These are phyloP conservation scores for Tenthredo mesomela DNA, from an alignment of 2,888 invertebrate species.

Conservation along the genomic window DNA sequence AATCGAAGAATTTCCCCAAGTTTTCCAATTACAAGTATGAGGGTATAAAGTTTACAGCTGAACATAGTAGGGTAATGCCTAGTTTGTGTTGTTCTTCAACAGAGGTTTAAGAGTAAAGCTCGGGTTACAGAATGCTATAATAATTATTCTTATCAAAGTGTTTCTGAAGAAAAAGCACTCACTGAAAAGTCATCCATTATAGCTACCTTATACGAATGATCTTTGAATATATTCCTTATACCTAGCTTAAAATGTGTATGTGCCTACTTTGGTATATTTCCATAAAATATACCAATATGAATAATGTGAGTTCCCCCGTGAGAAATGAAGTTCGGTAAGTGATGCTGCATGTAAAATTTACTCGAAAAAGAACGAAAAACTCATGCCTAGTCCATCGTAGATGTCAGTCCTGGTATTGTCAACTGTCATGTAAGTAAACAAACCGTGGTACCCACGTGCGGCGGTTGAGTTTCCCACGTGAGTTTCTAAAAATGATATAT, in stretches of 20 bases:
- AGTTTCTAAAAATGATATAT: slow-evolving; percentile 1
- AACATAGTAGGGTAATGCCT: neutral
- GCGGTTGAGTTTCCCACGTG: neutral
- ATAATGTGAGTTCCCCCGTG: neutral
- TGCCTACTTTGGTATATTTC: neutral
- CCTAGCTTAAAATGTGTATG: neutral
- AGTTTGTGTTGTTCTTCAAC: neutral
- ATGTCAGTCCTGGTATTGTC: slow-evolving; percentile 24
- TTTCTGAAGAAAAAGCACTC: neutral
- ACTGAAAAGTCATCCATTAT: neutral
- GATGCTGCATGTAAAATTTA: neutral
- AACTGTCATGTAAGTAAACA: slow-evolving; percentile 18
- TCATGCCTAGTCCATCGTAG: slow-evolving; percentile 2
- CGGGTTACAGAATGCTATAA: neutral
- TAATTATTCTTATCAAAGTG: neutral
- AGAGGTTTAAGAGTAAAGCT: neutral
- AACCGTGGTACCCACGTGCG: neutral
- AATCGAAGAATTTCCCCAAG: slow-evolving; percentile 4
- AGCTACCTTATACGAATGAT: neutral
- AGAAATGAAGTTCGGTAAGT: slow-evolving; percentile 5
- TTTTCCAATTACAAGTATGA: slow-evolving; percentile 25
- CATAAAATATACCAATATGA: neutral
- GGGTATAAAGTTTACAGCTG: neutral
- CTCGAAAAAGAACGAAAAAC: neutral
- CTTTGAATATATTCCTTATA: neutral